Percentiles rank a stretch among this genome's conserved stretches.
These are phyloP conservation scores for Ochotona curzoniae DNA, from an alignment of 2,113 vertebrate species.

Conservation along the genomic window DNA sequence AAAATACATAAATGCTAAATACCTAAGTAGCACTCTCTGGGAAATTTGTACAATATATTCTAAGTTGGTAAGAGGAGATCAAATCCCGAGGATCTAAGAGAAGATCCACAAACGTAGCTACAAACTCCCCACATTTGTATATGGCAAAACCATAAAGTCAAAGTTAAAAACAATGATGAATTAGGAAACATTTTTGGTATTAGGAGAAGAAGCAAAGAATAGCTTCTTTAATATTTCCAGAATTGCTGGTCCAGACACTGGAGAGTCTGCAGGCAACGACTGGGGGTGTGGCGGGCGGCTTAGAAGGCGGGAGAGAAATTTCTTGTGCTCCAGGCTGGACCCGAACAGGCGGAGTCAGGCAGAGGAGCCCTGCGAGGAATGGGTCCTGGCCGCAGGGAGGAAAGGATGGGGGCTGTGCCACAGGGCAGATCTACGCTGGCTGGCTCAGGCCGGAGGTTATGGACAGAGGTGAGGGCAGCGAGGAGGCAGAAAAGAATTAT, in stretches of 20 bases:
- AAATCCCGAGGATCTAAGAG: slow-evolving; percentile 4
- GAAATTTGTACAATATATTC: background rate
- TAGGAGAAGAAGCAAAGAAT: background rate
- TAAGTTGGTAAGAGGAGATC: background rate
- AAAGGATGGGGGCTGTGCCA: background rate
- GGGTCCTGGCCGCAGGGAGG: background rate
- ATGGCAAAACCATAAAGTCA: background rate
- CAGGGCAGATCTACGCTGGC: background rate
- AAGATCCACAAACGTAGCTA: background rate
- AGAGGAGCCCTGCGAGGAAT: background rate
- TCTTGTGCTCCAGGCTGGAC: background rate
- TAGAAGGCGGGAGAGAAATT: background rate
- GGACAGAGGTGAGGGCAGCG: background rate
- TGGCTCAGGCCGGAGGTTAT: background rate
- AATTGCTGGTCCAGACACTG: background rate
- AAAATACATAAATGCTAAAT: slow-evolving; percentile 10
- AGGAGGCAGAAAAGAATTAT: background rate
- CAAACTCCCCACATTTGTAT: background rate
- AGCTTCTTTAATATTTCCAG: background rate
- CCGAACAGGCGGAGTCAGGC: background rate
- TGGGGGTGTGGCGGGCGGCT: background rate
- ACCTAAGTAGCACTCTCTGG: background rate
- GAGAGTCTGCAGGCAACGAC: background rate
- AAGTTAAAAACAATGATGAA: background rate
- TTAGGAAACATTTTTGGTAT: background rate